Evolutionary conservation across 2,113 vertebrate species (phyloP).

Genomic region (Triplophysa rosa): DNA sequence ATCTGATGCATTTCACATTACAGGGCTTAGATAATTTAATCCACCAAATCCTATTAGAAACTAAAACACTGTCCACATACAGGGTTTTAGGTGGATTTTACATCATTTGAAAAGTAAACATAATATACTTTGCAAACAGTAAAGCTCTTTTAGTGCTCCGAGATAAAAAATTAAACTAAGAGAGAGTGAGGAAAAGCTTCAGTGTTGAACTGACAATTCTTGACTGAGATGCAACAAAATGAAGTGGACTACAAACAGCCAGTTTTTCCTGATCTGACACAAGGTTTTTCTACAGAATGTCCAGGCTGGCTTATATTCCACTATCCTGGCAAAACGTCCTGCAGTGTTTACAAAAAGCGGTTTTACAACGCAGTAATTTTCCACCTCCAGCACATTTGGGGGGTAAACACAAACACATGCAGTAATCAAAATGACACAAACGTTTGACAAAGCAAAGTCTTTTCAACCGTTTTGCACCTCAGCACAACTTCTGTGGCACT

Average conservation of each 20-base stretch:
- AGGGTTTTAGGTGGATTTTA: constrained; percentile 3
- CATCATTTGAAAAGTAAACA: background rate
- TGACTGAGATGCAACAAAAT: background rate
- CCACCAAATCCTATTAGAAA: constrained; percentile 39
- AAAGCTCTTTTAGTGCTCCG: background rate
- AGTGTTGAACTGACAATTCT: background rate
- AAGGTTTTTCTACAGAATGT: background rate
- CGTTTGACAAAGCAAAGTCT: background rate
- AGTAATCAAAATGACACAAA: constrained; percentile 4
- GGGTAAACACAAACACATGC: constrained; percentile 14
- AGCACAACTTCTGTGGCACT: background rate
- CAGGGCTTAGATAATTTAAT: constrained; percentile 22
- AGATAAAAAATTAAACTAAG: background rate
- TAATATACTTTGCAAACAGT: background rate
- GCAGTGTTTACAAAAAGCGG: constrained; percentile 43
- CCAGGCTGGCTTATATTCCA: constrained; percentile 18
- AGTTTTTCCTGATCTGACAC: background rate
- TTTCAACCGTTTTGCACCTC: background rate
- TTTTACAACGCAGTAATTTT: constrained; percentile 48
- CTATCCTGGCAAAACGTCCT: constrained; percentile 24
- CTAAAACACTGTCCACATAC: constrained; percentile 18
- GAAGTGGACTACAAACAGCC: background rate
- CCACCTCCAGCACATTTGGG: constrained; percentile 32
- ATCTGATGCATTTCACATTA: constrained; percentile 39
- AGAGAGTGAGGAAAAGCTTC: background rate